phyloP scores from a whole-genome alignment of 1,140 invertebrate genomes.

The Lordiphosa mommai region DNA sequence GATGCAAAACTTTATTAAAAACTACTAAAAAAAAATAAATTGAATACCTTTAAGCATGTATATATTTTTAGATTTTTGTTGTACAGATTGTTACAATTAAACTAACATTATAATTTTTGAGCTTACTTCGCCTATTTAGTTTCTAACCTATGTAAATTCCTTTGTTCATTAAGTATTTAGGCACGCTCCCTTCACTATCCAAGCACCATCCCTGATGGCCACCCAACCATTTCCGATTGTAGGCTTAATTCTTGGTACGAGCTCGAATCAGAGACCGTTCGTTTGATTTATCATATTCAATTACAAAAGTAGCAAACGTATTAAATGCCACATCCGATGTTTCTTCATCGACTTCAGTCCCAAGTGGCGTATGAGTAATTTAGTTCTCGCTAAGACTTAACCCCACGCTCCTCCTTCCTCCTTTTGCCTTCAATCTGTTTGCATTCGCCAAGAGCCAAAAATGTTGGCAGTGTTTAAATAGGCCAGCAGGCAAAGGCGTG shows the following conservation, averaged over 20 bases:
- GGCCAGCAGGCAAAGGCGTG: conserved; percentile 10
- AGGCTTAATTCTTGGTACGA: conserved; percentile 9
- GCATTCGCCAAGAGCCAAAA: conserved; percentile 25
- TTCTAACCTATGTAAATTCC: too few relatives aligned
- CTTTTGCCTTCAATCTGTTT: conserved; percentile 33
- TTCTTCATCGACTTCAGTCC: conserved; percentile 5
- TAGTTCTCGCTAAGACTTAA: conserved; percentile 16
- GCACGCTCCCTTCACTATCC: not conserved
- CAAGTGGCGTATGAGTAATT: conserved; percentile 67
- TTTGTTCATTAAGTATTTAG: too few relatives aligned
- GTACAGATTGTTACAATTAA: too few relatives aligned
- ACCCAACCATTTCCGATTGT: conserved; percentile 44
- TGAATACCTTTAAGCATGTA: too few relatives aligned
- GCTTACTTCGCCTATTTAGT: too few relatives aligned
- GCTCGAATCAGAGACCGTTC: conserved; percentile 14
- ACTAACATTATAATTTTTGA: too few relatives aligned
- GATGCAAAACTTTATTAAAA: too few relatives aligned
- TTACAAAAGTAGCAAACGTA: conserved; percentile 70
- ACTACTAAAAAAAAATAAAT: too few relatives aligned
- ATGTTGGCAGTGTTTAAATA: conserved; percentile 51
- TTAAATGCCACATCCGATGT: conserved; percentile 60
- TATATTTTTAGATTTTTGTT: too few relatives aligned
- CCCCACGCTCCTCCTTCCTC: conserved; percentile 11
- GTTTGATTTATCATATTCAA: conserved; percentile 79
- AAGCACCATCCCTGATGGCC: not conserved